Percentiles rank a stretch among this genome's conserved stretches.
Conservation (phyloP, 2,797 vertebrate genomes). For the Rhabdomys pumilio region DNA sequence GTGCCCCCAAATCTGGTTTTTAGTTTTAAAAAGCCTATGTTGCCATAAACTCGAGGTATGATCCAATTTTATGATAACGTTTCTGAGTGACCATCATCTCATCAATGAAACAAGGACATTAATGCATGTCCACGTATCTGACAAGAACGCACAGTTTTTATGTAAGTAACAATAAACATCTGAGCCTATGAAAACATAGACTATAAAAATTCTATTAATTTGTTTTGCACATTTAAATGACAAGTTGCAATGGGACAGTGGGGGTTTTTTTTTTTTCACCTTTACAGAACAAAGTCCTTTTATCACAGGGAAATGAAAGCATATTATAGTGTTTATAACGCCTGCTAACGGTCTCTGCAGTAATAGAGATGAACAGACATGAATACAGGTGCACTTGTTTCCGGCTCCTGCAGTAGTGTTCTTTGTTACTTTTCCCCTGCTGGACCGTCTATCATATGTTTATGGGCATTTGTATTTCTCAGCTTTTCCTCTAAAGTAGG, state of each 20-base stretch:
- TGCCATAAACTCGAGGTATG: neutral
- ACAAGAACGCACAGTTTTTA: constrained; percentile 37
- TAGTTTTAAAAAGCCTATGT: neutral
- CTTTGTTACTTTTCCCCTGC: neutral
- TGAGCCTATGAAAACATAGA: constrained; percentile 63
- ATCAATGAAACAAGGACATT: neutral
- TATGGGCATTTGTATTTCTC: constrained; percentile 67
- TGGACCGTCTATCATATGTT: neutral
- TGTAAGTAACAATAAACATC: constrained; percentile 5
- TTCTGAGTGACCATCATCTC: neutral
- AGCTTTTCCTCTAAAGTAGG: constrained; percentile 60
- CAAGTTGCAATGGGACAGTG: neutral
- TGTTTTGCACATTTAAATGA: constrained; percentile 49
- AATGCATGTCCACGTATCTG: neutral
- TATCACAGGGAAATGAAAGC: constrained; percentile 30
- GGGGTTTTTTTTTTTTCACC: constrained; percentile 45
- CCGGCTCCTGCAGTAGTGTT: neutral
- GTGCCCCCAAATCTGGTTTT: neutral
- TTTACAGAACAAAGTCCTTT: constrained; percentile 18
- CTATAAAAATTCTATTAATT: neutral
- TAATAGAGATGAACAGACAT: constrained; percentile 11
- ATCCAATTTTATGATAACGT: constrained; percentile 34
- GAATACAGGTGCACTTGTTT: neutral
- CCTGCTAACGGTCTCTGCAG: constrained; percentile 28
- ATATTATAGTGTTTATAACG: neutral